phyloP scores from a whole-genome alignment of 2,888 invertebrate genomes.

The Kuschelorhynchus macadamiae region DNA sequence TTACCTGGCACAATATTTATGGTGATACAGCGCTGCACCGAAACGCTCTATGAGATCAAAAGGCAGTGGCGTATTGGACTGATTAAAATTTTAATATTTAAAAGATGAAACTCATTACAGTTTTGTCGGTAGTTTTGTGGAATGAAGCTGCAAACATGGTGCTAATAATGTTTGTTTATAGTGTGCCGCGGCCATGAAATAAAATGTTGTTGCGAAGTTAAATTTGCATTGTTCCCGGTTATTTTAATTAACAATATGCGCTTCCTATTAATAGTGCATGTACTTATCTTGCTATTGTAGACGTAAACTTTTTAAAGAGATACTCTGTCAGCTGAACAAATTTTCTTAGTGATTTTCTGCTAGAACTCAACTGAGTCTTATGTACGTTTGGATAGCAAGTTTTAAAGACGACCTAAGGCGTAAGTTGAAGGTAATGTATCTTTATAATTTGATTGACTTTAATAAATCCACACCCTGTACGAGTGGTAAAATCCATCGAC shows the following conservation, averaged over 20 bases:
- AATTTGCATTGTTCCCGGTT: background rate
- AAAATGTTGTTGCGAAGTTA: background rate
- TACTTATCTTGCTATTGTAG: background rate
- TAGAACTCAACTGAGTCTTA: too few species aligned
- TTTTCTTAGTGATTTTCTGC: too few species aligned
- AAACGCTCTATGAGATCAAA: conserved; percentile 30
- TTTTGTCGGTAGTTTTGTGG: conserved; percentile 44
- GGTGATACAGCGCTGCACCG: conserved; percentile 26
- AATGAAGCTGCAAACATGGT: conserved; percentile 36
- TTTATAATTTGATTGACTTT: too few species aligned
- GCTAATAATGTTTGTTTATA: conserved; percentile 46
- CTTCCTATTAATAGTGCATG: background rate
- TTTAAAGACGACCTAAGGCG: too few species aligned
- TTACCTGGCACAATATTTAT: conserved; percentile 22
- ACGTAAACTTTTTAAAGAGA: too few species aligned
- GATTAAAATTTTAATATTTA: conserved; percentile 49
- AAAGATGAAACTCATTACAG: conserved; percentile 48
- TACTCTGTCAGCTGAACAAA: too few species aligned
- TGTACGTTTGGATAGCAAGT: too few species aligned
- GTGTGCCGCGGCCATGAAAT: background rate
- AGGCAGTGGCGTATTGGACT: conserved; percentile 46
- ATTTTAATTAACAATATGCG: background rate
- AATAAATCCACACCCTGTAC: too few species aligned
- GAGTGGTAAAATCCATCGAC: too few species aligned
- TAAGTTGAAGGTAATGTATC: too few species aligned